A percentile compares a stretch with the other conserved stretches of the same genome.
Evolutionary conservation across 1,140 invertebrate species (phyloP).

Genomic region (Drosophila fuyamai): DNA sequence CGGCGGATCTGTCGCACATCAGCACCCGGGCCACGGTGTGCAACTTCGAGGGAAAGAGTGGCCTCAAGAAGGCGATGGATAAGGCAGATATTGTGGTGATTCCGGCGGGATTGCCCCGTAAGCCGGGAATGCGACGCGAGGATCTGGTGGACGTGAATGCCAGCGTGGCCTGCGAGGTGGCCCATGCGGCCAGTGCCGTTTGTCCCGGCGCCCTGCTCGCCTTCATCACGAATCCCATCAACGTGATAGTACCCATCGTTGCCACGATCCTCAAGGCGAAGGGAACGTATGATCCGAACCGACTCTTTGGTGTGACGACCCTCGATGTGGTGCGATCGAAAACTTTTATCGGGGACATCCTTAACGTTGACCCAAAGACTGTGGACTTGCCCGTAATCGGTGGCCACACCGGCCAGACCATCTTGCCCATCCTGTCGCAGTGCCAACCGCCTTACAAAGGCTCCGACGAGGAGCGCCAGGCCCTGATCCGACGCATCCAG

Average conservation of each 20-base stretch:
- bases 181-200: slow-evolving; percentile 89
- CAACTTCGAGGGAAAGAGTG: slow-evolving; percentile 87
- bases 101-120: slow-evolving; percentile 97
- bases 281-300: slow-evolving; percentile 94
- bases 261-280: slow-evolving; percentile 94
- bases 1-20: slow-evolving; percentile 94
- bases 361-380: slow-evolving; percentile 90
- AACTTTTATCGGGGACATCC: slow-evolving; percentile 95
- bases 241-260: slow-evolving; percentile 98
- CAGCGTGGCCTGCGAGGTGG: slow-evolving; percentile 95
- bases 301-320: slow-evolving; percentile 97
- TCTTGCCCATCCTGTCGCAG: slow-evolving; percentile 98
- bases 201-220: slow-evolving; percentile 96
- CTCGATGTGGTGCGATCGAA: slow-evolving; percentile 97
- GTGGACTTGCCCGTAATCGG: slow-evolving; percentile 97
- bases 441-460: slow-evolving; percentile 90
- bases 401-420: slow-evolving; percentile 98
- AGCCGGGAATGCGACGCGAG: slow-evolving; percentile 95
- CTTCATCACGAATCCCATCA: slow-evolving; percentile 98
- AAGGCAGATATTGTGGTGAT: slow-evolving; percentile 94
- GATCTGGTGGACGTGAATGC: slow-evolving; percentile 99
- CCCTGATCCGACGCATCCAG: slow-evolving; percentile 93
- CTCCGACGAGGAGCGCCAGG: slow-evolving; percentile 89
- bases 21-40: slow-evolving; percentile 89
- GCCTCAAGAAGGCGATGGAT: slow-evolving; percentile 15